These are phyloP conservation scores for Neopipo cinnamomea DNA, from an alignment of 2,113 vertebrate species.

Conservation along the genomic window DNA sequence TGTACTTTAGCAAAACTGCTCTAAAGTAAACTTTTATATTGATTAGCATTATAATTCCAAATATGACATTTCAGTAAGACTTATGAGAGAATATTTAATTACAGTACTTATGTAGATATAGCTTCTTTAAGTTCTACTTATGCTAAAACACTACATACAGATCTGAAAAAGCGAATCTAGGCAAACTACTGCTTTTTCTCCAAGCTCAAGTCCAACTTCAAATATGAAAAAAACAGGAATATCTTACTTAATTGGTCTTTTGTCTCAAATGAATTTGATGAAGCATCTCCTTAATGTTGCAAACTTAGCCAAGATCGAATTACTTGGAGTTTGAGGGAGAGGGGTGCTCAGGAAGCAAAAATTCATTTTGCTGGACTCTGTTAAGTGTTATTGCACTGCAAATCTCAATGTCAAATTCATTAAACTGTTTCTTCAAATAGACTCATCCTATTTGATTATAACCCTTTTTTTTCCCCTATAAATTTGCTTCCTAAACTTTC, in stretches of 20 bases:
- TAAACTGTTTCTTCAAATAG: background rate
- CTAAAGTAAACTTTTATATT: slow-evolving; percentile 10
- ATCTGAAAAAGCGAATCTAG: background rate
- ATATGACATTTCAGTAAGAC: background rate
- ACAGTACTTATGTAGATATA: background rate
- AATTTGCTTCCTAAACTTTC: background rate
- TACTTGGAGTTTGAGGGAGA: background rate
- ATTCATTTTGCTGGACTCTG: background rate
- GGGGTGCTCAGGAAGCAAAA: background rate
- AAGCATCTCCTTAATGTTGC: background rate
- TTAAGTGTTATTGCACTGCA: background rate
- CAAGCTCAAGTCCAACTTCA: background rate
- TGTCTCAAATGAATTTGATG: background rate
- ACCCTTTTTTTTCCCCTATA: background rate
- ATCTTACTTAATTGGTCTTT: background rate
- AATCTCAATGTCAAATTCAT: background rate
- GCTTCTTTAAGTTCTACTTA: background rate
- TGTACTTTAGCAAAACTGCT: background rate
- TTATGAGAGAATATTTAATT: background rate
- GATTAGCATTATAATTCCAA: slow-evolving; percentile 1
- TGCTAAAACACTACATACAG: background rate
- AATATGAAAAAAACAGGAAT: background rate
- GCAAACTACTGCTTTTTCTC: background rate
- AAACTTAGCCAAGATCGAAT: background rate
- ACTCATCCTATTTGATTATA: background rate